Evolutionary conservation across 2,113 vertebrate species (phyloP), one percentile per base, ranked within the genome.

Genomic region (Spermophilus dauricus): DNA sequence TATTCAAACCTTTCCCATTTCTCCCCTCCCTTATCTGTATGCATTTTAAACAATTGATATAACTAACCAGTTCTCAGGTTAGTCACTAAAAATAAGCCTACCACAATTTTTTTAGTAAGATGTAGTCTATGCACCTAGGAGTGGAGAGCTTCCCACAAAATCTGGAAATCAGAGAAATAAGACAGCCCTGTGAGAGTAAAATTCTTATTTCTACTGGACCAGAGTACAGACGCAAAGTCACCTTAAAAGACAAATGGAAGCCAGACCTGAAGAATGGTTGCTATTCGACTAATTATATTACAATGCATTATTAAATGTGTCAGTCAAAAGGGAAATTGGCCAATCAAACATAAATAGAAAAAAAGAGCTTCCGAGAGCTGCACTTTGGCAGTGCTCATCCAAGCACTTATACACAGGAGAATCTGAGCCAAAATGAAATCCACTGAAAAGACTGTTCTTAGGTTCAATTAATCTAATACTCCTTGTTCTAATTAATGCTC

Each of bases 81-180:
- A 75, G 34, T 90, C 53, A 82, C n/a, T 87, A 96, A 97, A 97
- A 95, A 93, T 92, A 93, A 96, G 12, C 8, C 16, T 90, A 96
- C 84, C 30, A 86, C 32, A 91, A 53, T 83, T 88, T 34, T 93
- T 93, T 72, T 51, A 94, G 45, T 90, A 92, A 92, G 24, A 81
- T 90, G 34, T 90, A 75, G 20, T 80, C 18, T 94, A 76, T 84
- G 9, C n/a, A 80, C 16, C 88, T 95, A 82, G 18, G 32, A 83
- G 51, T 86, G 51, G 7, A 87, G 14, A 94, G 56, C 8, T 97
- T 95, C 42, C 53, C 69, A 83, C n/a, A 97, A 78, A 95, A 94
- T 11, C 80, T 85, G 58, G n/a, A 89, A 67, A 39, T 14, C 65
- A 72, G 32, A 92, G 39, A 95, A 95, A 73, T 75, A 91, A 91